Evolutionary conservation across 2,113 vertebrate species (phyloP).

Genomic region (Gobio gobio): DNA sequence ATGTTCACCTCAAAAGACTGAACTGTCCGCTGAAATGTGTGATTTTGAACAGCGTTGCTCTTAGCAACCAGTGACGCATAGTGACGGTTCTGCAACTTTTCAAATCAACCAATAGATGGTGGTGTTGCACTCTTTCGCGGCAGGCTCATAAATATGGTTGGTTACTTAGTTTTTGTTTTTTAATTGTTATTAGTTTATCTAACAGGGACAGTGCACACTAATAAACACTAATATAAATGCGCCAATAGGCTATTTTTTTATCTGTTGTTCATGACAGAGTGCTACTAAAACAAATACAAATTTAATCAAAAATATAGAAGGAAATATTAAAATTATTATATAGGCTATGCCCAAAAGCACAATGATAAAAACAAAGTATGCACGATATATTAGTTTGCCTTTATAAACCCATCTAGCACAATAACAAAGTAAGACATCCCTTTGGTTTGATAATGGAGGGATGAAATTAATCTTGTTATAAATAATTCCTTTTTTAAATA

Average conservation of each 20-base stretch:
- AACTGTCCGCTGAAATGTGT: neutral
- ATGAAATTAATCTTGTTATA: neutral
- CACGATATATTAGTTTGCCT: no score
- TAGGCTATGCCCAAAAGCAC: neutral
- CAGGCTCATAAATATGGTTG: no score
- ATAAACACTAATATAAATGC: neutral
- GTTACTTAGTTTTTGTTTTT: neutral
- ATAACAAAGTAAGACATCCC: no score
- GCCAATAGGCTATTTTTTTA: neutral
- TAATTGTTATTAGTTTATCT: neutral
- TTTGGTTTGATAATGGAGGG: neutral
- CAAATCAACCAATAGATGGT: constrained; percentile 29
- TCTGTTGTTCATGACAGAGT: neutral
- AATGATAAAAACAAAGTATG: neutral
- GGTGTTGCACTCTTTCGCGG: neutral
- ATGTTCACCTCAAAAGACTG: neutral
- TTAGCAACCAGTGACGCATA: constrained; percentile 48
- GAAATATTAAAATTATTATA: neutral
- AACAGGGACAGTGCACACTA: neutral
- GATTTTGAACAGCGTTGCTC: constrained; percentile 22
- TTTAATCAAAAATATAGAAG: neutral
- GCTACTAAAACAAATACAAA: neutral
- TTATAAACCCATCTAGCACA: no score
- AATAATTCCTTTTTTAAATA: neutral
- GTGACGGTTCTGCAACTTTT: neutral